Evolutionary conservation across 1,140 invertebrate species (phyloP), one percentile per base, ranked within the genome.

Genomic region (Formica exsecta): DNA sequence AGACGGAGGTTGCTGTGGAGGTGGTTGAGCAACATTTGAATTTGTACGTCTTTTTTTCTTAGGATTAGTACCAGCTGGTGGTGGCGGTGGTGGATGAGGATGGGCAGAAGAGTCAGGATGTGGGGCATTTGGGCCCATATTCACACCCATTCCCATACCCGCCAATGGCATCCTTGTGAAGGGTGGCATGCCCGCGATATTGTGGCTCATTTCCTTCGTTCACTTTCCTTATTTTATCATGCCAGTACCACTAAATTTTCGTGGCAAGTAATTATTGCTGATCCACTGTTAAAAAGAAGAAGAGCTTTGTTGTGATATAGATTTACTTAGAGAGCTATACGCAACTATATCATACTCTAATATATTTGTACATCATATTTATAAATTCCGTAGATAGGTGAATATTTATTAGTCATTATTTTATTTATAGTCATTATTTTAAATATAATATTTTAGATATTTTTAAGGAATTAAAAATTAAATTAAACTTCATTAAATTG

Each of bases 1-100:
- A 77, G 95, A 93, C 19, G 96, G 95, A 38, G 96, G 95, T 85
- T 95, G 96, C 74, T 96, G 95, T 41, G 95, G 95, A 25, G 95
- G 90, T 84, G 94, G 93, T 85, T 95, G 95, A 65, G 94, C 92
- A 74, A 95, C 93, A 70, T 94, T 95, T 29, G 96, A 93, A 85
- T 95, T 95, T 9, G 96, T 96, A 61, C 96, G 93, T 88, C 96
- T 91, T 86, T 96, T 97, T 90, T 97, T 97, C 90, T 96, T 97
- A n/a, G 96, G 96, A 91, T 96, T 96, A 19, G 95, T 95, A 86
- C 95, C 95, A 65, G 95, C 94, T 48, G 96, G 95, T 86, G 94
- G 92, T 88, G 95, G 91, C 51, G 95, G 93, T 85, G 95, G 94
- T 85, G 95, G 95, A 89, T 95, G 93, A 86, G 94, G 94, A 89